Conservation (phyloP, 2,888 invertebrate genomes). For the Eucriotettix oculatus region DNA sequence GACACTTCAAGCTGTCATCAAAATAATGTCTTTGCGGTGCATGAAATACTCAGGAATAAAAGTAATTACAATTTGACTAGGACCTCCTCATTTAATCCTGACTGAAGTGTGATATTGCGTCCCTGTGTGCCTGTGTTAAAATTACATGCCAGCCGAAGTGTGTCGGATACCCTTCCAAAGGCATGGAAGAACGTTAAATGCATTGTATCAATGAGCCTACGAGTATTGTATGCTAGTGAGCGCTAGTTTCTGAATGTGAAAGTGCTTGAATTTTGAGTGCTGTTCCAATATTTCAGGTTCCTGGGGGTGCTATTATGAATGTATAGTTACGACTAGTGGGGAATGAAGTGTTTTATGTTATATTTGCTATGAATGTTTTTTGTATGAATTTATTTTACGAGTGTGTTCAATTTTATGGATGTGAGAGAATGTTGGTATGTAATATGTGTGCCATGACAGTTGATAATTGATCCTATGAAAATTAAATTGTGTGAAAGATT, state of each 20-base stretch:
- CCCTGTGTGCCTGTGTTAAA: conserved; percentile 18
- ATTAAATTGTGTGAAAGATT: conserved; percentile 5
- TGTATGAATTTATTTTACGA: not conserved
- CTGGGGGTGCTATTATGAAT: not conserved
- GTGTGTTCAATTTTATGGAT: conserved; percentile 1
- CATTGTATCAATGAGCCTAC: conserved; percentile 19
- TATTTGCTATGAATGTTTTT: conserved; percentile 4
- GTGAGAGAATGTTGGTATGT: not conserved
- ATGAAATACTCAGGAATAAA: not conserved
- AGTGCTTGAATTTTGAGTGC: not conserved
- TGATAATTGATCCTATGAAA: not conserved
- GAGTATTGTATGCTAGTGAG: conserved; percentile 5
- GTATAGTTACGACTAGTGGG: not conserved
- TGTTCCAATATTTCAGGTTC: no score
- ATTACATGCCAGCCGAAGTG: conserved; percentile 19
- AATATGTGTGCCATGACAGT: conserved; percentile 9
- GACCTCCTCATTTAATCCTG: conserved; percentile 15
- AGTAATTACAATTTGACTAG: conserved; percentile 1
- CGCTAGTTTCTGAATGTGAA: not conserved
- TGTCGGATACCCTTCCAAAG: conserved; percentile 15
- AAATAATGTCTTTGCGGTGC: not conserved
- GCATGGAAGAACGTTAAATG: conserved; percentile 17
- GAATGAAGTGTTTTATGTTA: no score
- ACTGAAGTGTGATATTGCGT: conserved; percentile 19
- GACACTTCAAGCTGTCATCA: not conserved